Conservation (phyloP, 1,140 invertebrate genomes). For the Cepaea nemoralis region DNA sequence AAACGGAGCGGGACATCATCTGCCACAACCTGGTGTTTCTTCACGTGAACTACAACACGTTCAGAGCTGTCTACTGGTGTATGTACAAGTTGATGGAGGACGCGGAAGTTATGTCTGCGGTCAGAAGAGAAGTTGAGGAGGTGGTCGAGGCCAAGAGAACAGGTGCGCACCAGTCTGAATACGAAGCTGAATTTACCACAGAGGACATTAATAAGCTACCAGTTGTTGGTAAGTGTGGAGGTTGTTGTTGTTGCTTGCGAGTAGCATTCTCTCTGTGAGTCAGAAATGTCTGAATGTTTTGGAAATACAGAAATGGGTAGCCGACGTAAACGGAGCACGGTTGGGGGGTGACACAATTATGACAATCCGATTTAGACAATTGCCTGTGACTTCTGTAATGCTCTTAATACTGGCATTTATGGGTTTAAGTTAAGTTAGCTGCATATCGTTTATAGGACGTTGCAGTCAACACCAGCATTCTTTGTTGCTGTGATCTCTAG, state of each 20-base stretch:
- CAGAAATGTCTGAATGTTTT: background rate
- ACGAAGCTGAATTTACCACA: conserved; percentile 55
- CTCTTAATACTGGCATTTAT: too few species aligned
- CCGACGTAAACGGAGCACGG: too few species aligned
- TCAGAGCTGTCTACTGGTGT: conserved; percentile 67
- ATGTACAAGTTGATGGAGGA: conserved; percentile 65
- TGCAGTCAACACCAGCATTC: too few species aligned
- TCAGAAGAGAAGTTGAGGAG: conserved; percentile 58
- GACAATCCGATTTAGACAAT: too few species aligned
- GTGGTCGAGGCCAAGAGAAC: conserved; percentile 45
- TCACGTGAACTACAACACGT: conserved; percentile 72
- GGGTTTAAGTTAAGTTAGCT: too few species aligned
- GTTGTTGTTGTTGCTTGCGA: background rate
- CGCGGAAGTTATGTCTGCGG: conserved; percentile 54
- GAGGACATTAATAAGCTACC: conserved; percentile 67
- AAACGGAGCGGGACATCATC: conserved; percentile 68
- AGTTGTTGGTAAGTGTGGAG: conserved; percentile 63
- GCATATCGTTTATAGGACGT: too few species aligned
- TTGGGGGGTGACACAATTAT: too few species aligned
- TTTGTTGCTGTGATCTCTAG: too few species aligned
- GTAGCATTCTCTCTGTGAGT: background rate
- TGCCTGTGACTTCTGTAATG: too few species aligned
- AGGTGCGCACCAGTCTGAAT: conserved; percentile 43
- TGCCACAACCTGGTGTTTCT: conserved; percentile 72
- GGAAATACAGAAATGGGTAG: background rate